Conservation (phyloP, 2,113 vertebrate species). For the Phalacrocorax brasilianus region DNA sequence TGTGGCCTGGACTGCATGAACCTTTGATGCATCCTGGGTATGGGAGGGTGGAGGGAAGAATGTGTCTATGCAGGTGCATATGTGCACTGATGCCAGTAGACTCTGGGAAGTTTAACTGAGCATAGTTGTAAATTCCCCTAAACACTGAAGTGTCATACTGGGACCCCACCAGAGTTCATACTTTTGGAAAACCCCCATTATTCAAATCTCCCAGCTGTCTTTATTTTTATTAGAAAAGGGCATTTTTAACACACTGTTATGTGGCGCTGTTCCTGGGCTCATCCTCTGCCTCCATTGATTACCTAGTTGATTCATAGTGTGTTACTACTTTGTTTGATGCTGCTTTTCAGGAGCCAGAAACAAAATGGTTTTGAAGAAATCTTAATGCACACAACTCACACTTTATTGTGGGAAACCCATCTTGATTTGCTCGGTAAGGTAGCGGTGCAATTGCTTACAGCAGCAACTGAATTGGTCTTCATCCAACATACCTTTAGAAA, state of each 20-base stretch:
- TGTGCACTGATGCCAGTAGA: fast-evolving
- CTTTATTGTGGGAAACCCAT: neutral
- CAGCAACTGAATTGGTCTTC: neutral
- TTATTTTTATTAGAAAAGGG: neutral
- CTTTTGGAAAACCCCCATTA: neutral
- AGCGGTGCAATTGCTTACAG: neutral
- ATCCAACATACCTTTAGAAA: neutral
- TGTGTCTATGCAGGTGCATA: neutral
- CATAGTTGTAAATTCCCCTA: neutral
- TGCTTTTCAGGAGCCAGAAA: neutral
- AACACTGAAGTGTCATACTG: neutral
- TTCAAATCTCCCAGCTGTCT: neutral
- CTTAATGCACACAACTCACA: neutral
- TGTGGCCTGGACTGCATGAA: neutral
- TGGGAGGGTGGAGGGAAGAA: neutral
- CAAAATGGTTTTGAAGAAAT: neutral
- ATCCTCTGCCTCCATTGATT: neutral
- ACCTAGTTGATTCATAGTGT: neutral
- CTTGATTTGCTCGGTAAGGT: neutral
- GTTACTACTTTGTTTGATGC: neutral
- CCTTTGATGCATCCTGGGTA: neutral
- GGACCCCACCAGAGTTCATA: neutral
- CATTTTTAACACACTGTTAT: neutral
- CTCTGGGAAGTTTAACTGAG: neutral
- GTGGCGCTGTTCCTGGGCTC: neutral